phyloP scores from a whole-genome alignment of 2,113 vertebrate species.

The Lagopus leucura region DNA sequence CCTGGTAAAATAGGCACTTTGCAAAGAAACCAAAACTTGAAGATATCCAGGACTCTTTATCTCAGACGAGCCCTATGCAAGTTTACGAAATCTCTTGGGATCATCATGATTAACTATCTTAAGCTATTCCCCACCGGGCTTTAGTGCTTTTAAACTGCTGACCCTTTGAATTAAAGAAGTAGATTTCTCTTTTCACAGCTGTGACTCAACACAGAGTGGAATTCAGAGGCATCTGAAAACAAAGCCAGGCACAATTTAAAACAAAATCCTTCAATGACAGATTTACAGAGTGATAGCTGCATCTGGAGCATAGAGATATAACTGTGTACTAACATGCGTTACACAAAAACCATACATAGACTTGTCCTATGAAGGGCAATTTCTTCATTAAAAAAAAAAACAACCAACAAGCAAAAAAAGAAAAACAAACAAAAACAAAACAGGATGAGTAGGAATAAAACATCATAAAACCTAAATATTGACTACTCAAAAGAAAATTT shows the following conservation, averaged over 20 bases:
- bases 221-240: constrained; percentile 61
- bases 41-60: background rate
- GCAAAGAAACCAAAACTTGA: constrained; percentile 5
- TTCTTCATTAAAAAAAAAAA: background rate
- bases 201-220: constrained; percentile 57
- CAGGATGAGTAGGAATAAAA: background rate
- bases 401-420: background rate
- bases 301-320: constrained; percentile 62
- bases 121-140: background rate
- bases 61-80: background rate
- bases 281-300: constrained; percentile 58
- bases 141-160: constrained; percentile 61
- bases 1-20: background rate
- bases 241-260: constrained; percentile 63
- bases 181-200: constrained; percentile 67
- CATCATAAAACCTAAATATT: background rate
- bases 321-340: background rate
- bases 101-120: constrained; percentile 43
- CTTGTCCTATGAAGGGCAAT: background rate
- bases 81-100: constrained; percentile 18
- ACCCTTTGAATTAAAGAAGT: constrained; percentile 55
- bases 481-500: background rate
- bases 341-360: background rate
- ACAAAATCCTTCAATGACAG: constrained; percentile 68
- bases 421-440: background rate